Percentiles rank a stretch among this genome's conserved stretches.
Evolutionary conservation across 2,113 vertebrate genomes (phyloP).

Genomic region (Aegypius monachus): DNA sequence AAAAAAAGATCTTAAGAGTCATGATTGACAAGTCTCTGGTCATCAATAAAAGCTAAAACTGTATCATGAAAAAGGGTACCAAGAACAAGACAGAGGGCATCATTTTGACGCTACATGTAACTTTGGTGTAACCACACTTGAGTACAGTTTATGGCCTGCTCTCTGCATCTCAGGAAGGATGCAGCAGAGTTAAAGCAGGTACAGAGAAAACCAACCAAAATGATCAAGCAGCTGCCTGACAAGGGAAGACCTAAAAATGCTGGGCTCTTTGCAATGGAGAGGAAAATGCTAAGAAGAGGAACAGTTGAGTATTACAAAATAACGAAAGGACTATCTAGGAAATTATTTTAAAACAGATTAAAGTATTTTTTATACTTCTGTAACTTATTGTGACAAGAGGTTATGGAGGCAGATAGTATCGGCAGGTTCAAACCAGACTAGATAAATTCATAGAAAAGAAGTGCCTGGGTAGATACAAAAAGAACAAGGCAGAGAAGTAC

Average conservation of each 20-base stretch:
- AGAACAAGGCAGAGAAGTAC: not conserved
- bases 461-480: not conserved
- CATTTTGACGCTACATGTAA: not conserved
- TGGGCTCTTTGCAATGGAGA: not conserved
- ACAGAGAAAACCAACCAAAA: not conserved
- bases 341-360: not conserved
- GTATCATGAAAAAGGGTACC: not conserved
- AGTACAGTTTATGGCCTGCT: not conserved
- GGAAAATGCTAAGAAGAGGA: not conserved
- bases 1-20: not conserved
- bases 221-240: not conserved
- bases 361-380: not conserved
- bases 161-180: not conserved
- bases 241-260: not conserved
- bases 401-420: not conserved
- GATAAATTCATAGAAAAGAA: not conserved
- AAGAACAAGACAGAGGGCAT: not conserved
- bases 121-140: not conserved
- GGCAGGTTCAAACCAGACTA: not conserved
- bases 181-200: not conserved
- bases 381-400: not conserved
- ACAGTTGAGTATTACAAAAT: not conserved
- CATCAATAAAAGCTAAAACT: not conserved
- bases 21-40: not conserved
- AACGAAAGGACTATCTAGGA: not conserved